A percentile compares a stretch with the other conserved stretches of the same genome.
phyloP scores from a whole-genome alignment of 2,797 vertebrate species.

The Hipposideros larvatus region DNA sequence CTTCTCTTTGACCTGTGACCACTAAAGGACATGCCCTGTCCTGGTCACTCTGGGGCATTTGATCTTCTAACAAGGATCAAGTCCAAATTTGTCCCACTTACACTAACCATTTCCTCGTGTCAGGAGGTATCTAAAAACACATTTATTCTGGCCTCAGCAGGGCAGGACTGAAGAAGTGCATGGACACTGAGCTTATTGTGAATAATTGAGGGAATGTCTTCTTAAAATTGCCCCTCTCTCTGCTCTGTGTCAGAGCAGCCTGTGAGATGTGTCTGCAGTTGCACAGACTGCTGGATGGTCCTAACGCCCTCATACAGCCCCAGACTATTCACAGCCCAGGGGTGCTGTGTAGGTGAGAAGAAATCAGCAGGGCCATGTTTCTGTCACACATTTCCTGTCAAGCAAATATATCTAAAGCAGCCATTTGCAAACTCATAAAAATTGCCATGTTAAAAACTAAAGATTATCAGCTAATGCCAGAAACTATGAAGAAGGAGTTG shows the following conservation, averaged over 20 bases:
- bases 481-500: not conserved
- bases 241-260: not conserved
- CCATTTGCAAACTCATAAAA: not conserved
- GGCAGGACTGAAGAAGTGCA: not conserved
- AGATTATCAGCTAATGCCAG: not conserved
- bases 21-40: conserved; percentile 43
- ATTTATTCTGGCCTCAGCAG: not conserved
- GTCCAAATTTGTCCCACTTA: conserved; percentile 47
- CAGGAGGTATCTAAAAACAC: conserved; percentile 68
- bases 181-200: not conserved
- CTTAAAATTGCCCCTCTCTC: not conserved
- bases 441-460: not conserved
- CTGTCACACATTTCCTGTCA: not conserved
- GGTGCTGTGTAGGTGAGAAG: not conserved
- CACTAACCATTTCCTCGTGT: conserved; percentile 63
- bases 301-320: not conserved
- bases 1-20: conserved; percentile 62
- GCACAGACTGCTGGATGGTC: not conserved
- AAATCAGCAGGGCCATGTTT: not conserved
- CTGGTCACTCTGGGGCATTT: conserved; percentile 60
- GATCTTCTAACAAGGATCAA: conserved; percentile 67
- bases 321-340: not conserved
- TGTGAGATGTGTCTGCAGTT: not conserved
- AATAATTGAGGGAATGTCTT: not conserved
- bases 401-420: not conserved